Evolutionary conservation across 1,140 invertebrate species (phyloP).

Genomic region (Rhyzopertha dominica): DNA sequence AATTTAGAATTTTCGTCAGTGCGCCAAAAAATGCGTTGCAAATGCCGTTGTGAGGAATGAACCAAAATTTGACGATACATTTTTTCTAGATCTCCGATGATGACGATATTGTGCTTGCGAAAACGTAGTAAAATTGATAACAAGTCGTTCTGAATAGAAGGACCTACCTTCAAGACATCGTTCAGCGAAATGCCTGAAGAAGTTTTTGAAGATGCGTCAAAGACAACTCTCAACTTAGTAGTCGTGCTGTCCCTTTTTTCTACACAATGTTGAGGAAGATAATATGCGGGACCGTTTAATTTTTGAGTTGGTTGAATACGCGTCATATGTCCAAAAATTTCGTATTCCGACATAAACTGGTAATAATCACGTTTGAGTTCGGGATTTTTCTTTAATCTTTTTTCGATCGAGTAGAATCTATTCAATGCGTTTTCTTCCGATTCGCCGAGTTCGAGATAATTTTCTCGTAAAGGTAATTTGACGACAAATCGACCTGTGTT

Average conservation of each 20-base stretch:
- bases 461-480: conserved; percentile 15
- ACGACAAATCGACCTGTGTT: conserved; percentile 21
- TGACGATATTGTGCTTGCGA: conserved; percentile 27
- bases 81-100: conserved; percentile 43
- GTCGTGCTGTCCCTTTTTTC: conserved; percentile 32
- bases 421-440: conserved; percentile 24
- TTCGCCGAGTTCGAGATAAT: conserved; percentile 19
- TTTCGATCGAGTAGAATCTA: conserved; percentile 21
- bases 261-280: conserved; percentile 43
- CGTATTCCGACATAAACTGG: conserved; percentile 42
- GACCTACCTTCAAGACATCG: conserved; percentile 28
- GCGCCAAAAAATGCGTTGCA: conserved; percentile 45
- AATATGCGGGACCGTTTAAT: conserved; percentile 10
- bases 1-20: conserved; percentile 22
- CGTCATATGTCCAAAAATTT: conserved; percentile 41
- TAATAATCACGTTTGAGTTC: conserved; percentile 31
- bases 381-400: conserved; percentile 16
- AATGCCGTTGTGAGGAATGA: conserved; percentile 25
- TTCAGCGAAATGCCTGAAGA: conserved; percentile 30
- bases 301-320: conserved; percentile 7
- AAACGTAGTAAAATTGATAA: conserved; percentile 34
- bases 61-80: conserved; percentile 45
- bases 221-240: conserved; percentile 33
- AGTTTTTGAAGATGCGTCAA: conserved; percentile 21
- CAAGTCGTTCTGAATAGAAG: conserved; percentile 35